phyloP scores from a whole-genome alignment of 1,140 invertebrate species.

The Oncopeltus fasciatus region DNA sequence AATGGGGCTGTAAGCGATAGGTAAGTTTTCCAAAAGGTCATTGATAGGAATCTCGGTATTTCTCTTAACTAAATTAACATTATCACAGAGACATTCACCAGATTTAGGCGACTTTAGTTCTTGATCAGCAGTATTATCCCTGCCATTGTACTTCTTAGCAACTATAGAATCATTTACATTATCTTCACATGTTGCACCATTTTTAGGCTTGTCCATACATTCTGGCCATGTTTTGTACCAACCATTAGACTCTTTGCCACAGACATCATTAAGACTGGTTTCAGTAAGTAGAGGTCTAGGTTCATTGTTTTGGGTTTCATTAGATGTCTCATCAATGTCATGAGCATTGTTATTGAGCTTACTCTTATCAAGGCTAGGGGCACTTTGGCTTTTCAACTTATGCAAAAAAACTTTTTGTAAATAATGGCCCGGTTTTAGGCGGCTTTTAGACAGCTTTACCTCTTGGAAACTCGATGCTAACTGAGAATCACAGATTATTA shows the following conservation, averaged over 20 bases:
- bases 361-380: slow-evolving; percentile 22
- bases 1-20: slow-evolving; percentile 29
- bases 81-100: background rate
- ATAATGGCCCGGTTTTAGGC: slow-evolving; percentile 22
- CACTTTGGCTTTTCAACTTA: slow-evolving; percentile 25
- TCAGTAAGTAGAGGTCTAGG: background rate
- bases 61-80: slow-evolving; percentile 3
- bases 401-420: slow-evolving; percentile 24
- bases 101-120: background rate
- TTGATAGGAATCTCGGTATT: slow-evolving; percentile 15
- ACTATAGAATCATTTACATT: background rate
- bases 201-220: slow-evolving; percentile 23
- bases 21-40: slow-evolving; percentile 25
- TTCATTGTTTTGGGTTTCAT: slow-evolving; percentile 1
- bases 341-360: slow-evolving; percentile 9
- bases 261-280: background rate
- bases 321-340: background rate
- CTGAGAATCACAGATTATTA: slow-evolving; percentile 23
- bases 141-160: background rate
- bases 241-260: slow-evolving; percentile 10
- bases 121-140: background rate
- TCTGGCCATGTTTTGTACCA: slow-evolving; percentile 29
- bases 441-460: slow-evolving; percentile 12
- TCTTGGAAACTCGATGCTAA: slow-evolving; percentile 22
- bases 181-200: background rate